Base-by-base conservation (phyloP, 2,888 invertebrate species). In the Pseudococcus jackbeardsleyi region DNA sequence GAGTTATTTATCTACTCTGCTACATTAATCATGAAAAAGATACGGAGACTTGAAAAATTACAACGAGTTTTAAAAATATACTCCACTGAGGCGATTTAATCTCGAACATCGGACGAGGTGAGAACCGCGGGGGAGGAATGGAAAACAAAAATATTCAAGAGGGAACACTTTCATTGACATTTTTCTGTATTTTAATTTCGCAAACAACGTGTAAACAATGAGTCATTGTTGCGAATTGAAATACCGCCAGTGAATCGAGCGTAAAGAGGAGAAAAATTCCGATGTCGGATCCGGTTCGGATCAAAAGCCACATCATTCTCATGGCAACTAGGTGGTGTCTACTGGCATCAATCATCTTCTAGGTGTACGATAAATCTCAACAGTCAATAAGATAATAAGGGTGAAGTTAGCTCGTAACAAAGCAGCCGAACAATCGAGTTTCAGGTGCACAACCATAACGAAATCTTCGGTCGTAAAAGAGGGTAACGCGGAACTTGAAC, bases 151-250 rank as follows among this genome's bases (percentile, higher is more conserved):
- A 72, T 17, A 33, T 72, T 72, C 15, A 33, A 72, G 33, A 64
- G 22, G 54, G 33, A 72, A 72, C 72, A 72, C 72, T 26, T 33
- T 72, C 33, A 72, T 72, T 33, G 72, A 72, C n/a, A 33, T 33
- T 33, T 72, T 72, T 33, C 22, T 64, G 19, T 64, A 54, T 72
- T 72, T 72, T 72, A 26, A 72, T 72, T 72, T 72, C 39, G 72
- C 72, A 72, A 72, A 33, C 72, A 64, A 8, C 64, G 64, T 17
- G 33, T 72, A 72, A 72, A 72, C 72, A 72, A 72, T 72, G 72
- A 72, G 33, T 72, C 72, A 72, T 72, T 72, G 72, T 72, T 72
- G 72, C 72, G 72, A 72, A 33, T 72, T 72, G 33, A 72, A 33
- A 72, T 33, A 33, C 26, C 26, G 33, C 72, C 33, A 72, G 33